Evolutionary conservation across 1,140 invertebrate species (phyloP), one percentile per base, ranked within the genome.

Genomic region (Agraylea sexmaculata): DNA sequence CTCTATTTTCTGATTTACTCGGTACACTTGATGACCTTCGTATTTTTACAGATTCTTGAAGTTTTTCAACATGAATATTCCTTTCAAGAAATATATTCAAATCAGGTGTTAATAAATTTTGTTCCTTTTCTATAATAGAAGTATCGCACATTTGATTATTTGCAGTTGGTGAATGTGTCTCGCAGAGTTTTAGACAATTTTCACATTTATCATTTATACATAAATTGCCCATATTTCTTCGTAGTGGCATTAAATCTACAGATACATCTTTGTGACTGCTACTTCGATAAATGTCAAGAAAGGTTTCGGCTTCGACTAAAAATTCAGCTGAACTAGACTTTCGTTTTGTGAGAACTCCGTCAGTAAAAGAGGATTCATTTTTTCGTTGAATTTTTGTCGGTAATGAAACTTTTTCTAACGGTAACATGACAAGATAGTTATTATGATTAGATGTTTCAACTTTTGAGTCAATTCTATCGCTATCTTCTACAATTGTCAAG

Each of bases 1-100:
- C 79, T 22, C 79, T 59, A 47, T 76, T 71, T 6, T 65, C 65
- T 21, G 73, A 59, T 51, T 78, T 78, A 30, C 75, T 79, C 18
- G 79, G 78, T 4, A 80, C 78, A 27, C 77, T 83, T 1, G 82
- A 85, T 0, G 83, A 86, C 40, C 84, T 61, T 25, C 82, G 65
- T 13, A 82, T 78, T 51, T 77, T 76, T 0, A 81, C 77, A 4
- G 68, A 64, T 13, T 73, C 68, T 29, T 66, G 63, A 28, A 69
- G 66, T 35, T 65, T 57, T 2, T 55, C 54, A 0, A 66, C 57
- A 10, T 64, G 48, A 8, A 51, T 50, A 28, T n/a, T n/a, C n/a
- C 52, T 65, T 21, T 68, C 62, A 4, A 46, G 57, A 52, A 58
- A 46, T 1, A n/a, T 60, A 18, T 47, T 43, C 46, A 62, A 43